A percentile compares a stretch with the other conserved stretches of the same genome.
Evolutionary conservation across 2,113 vertebrate genomes (phyloP).

Genomic region (Trichechus manatus): DNA sequence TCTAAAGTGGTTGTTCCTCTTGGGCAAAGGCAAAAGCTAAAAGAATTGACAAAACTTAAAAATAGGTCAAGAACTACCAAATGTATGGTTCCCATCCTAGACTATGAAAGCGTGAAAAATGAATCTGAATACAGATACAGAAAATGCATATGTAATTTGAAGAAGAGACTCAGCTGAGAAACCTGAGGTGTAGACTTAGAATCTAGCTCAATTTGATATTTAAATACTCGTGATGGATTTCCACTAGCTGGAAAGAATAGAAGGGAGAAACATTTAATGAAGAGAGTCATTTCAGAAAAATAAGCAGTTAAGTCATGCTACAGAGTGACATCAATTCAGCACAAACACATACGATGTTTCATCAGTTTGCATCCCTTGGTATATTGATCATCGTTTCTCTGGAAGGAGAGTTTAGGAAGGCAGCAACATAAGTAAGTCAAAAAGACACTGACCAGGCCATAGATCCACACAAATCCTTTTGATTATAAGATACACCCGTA

Average conservation of each 20-base stretch:
- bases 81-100: constrained; percentile 54
- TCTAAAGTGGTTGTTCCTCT: constrained; percentile 51
- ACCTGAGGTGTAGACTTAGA: constrained; percentile 53
- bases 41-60: constrained; percentile 56
- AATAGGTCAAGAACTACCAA: constrained; percentile 67
- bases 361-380: not conserved
- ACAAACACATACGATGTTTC: not conserved
- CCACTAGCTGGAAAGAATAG: constrained; percentile 6
- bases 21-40: constrained; percentile 21
- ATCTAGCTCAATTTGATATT: constrained; percentile 52
- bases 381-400: not conserved
- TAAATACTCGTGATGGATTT: constrained; percentile 66
- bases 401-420: not conserved
- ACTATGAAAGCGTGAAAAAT: constrained; percentile 67
- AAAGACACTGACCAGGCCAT: not conserved
- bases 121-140: constrained; percentile 46
- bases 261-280: not conserved
- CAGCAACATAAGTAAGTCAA: not conserved
- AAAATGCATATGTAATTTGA: constrained; percentile 77
- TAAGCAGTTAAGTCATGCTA: not conserved
- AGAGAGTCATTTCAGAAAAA: constrained; percentile 32
- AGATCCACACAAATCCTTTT: not conserved
- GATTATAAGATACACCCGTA: not conserved
- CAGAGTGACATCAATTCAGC: not conserved
- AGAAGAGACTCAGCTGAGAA: constrained; percentile 69